Conservation (phyloP, 2,797 vertebrate species). For the Poeciliopsis turneri region DNA sequence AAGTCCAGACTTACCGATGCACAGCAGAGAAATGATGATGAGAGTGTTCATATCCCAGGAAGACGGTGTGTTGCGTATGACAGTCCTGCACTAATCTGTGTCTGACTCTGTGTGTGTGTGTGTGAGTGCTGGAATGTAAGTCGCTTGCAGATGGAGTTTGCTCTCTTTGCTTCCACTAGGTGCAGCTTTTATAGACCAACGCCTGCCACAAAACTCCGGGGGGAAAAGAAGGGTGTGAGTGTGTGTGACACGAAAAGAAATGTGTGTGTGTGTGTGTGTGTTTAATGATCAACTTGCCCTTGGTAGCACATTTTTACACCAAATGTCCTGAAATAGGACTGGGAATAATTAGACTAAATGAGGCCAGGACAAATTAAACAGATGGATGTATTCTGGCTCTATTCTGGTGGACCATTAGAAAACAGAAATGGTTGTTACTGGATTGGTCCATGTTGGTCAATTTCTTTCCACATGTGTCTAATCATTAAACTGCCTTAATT, state of each 20-base stretch:
- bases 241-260: constrained; percentile 6
- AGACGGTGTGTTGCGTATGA: constrained; percentile 46
- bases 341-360: constrained; percentile 18
- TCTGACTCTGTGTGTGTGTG: constrained; percentile 27
- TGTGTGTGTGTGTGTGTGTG: constrained; percentile 31
- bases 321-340: constrained; percentile 12
- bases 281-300: constrained; percentile 48
- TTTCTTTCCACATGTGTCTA: constrained; percentile 33
- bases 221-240: constrained; percentile 41
- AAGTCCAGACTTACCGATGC: constrained; percentile 75
- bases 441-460: constrained; percentile 31
- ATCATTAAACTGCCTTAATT: constrained; percentile 23
- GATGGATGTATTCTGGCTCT: constrained; percentile 50
- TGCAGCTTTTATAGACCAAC: constrained; percentile 75
- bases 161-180: constrained; percentile 59
- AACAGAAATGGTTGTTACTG: constrained; percentile 2
- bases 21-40: constrained; percentile 76
- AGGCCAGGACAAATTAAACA: neutral
- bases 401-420: constrained; percentile 37
- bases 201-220: constrained; percentile 52
- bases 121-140: constrained; percentile 32
- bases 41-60: constrained; percentile 81
- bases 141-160: constrained; percentile 51
- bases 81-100: constrained; percentile 47
- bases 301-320: constrained; percentile 48